A percentile compares a stretch with the other conserved stretches of the same genome.
Conservation (phyloP, 2,113 vertebrate species). For the Xyliphius kryptos region DNA sequence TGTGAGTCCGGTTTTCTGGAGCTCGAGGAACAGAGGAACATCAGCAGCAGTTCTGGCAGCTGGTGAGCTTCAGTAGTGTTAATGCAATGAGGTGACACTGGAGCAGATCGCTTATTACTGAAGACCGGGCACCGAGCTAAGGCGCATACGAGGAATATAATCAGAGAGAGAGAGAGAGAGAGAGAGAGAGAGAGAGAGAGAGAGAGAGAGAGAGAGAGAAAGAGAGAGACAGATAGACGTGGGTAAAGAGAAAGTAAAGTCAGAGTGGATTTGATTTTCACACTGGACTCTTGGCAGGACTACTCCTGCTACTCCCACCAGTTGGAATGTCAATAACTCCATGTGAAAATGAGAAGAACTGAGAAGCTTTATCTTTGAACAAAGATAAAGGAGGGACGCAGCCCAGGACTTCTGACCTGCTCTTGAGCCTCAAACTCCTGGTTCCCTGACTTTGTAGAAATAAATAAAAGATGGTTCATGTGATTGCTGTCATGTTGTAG, state of each 20-base stretch:
- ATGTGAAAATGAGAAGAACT: slow-evolving; percentile 5
- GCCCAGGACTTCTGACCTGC: neutral
- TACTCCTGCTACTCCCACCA: slow-evolving; percentile 9
- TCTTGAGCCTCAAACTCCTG: too few relatives aligned
- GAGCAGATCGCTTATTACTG: slow-evolving; percentile 26
- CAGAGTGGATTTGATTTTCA: slow-evolving; percentile 24
- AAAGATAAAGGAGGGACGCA: neutral
- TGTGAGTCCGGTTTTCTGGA: slow-evolving; percentile 11
- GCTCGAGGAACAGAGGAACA: too few relatives aligned
- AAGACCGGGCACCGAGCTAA: slow-evolving; percentile 6
- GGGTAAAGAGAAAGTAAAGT: neutral
- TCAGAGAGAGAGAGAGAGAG: too few relatives aligned
- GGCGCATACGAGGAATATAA: neutral
- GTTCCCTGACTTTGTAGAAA: too few relatives aligned
- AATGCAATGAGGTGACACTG: slow-evolving; percentile 28
- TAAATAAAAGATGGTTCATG: too few relatives aligned
- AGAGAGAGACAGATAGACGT: neutral
- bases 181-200: slow-evolving; percentile 15
- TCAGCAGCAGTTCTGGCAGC: slow-evolving; percentile 13
- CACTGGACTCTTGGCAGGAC: slow-evolving; percentile 26
- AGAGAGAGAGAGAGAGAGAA: neutral
- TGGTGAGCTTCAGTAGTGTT: slow-evolving; percentile 32
- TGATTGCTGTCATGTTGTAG: too few relatives aligned
- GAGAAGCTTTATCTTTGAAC: neutral
- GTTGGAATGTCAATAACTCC: slow-evolving; percentile 15